Evolutionary conservation across 2,797 vertebrate genomes (phyloP).

Genomic region (Spea hammondii): DNA sequence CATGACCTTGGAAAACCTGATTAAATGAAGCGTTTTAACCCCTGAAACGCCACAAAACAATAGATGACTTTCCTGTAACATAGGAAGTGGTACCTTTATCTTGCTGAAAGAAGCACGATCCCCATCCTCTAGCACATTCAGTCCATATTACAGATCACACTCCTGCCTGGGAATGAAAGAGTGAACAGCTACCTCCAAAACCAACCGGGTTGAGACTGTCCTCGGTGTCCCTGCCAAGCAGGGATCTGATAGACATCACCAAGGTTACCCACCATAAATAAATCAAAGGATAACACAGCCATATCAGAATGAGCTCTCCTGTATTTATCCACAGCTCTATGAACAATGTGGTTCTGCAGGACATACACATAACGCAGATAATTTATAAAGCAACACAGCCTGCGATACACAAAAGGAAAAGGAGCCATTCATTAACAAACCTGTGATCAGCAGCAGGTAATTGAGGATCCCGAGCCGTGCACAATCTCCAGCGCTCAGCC

Average conservation of each 20-base stretch:
- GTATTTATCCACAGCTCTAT: slow-evolving; percentile 1
- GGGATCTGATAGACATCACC: slow-evolving; percentile 14
- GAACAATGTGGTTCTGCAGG: slow-evolving; percentile 7
- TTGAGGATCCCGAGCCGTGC: slow-evolving; percentile 22
- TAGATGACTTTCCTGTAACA: too few species aligned
- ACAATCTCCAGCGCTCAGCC: slow-evolving; percentile 34
- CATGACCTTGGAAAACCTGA: background rate
- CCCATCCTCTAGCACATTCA: background rate
- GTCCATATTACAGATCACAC: background rate
- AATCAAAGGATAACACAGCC: slow-evolving; percentile 34
- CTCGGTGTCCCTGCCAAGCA: background rate
- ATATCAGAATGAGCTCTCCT: slow-evolving; percentile 15
- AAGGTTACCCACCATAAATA: slow-evolving; percentile 36
- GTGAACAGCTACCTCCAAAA: too few species aligned
- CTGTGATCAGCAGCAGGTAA: slow-evolving; percentile 41
- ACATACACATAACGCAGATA: slow-evolving; percentile 27
- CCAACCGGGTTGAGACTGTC: too few species aligned
- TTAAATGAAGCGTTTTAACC: background rate
- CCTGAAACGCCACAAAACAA: too few species aligned
- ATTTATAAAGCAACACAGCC: slow-evolving; percentile 7
- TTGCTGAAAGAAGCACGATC: too few species aligned
- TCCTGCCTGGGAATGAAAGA: background rate
- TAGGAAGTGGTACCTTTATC: too few species aligned
- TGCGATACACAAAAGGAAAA: slow-evolving; percentile 31
- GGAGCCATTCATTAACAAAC: slow-evolving; percentile 35